Percentiles rank a stretch among this genome's conserved stretches.
Evolutionary conservation across 2,888 invertebrate genomes (phyloP).

Genomic region (Eumacrocentrus americanus): DNA sequence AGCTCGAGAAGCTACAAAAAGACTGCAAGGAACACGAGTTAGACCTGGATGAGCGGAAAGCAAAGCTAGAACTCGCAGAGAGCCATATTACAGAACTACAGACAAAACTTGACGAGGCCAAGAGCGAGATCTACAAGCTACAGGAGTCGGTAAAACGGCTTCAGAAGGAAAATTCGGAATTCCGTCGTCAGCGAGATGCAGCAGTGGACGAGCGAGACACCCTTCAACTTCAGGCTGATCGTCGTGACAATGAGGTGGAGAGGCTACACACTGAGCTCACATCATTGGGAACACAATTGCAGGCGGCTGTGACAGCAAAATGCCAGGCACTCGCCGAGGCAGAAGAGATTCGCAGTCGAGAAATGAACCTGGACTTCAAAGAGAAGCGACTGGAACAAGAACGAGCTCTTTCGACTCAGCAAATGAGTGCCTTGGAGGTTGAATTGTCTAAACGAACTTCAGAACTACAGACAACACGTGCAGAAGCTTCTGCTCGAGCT

Average conservation of each 20-base stretch:
- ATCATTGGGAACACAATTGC: slow-evolving; percentile 75
- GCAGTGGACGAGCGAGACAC: slow-evolving; percentile 79
- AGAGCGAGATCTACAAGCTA: slow-evolving; percentile 70
- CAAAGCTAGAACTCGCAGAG: slow-evolving; percentile 69
- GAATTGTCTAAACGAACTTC: slow-evolving; percentile 80
- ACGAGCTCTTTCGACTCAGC: slow-evolving; percentile 74
- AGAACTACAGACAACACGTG: slow-evolving; percentile 77
- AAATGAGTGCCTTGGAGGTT: slow-evolving; percentile 78
- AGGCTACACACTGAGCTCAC: slow-evolving; percentile 73
- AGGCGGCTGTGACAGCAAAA: slow-evolving; percentile 78
- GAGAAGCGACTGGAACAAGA: slow-evolving; percentile 88
- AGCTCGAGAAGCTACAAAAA: slow-evolving; percentile 65
- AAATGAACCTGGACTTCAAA: slow-evolving; percentile 78
- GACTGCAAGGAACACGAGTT: slow-evolving; percentile 66
- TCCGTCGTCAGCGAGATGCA: slow-evolving; percentile 73
- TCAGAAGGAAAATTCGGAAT: slow-evolving; percentile 71
- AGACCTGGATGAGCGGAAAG: slow-evolving; percentile 70
- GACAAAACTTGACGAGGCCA: slow-evolving; percentile 68
- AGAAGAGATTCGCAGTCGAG: slow-evolving; percentile 82
- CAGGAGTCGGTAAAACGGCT: slow-evolving; percentile 67
- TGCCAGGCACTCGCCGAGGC: slow-evolving; percentile 81
- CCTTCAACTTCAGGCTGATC: slow-evolving; percentile 72
- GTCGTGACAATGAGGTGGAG: slow-evolving; percentile 76
- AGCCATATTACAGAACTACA: slow-evolving; percentile 71
- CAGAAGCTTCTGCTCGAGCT: slow-evolving; percentile 73